A percentile compares a stretch with the other conserved stretches of the same genome.
These are phyloP conservation scores for Geopemphigus sp. DNA, from an alignment of 1,140 invertebrate genomes.

Conservation along the genomic window DNA sequence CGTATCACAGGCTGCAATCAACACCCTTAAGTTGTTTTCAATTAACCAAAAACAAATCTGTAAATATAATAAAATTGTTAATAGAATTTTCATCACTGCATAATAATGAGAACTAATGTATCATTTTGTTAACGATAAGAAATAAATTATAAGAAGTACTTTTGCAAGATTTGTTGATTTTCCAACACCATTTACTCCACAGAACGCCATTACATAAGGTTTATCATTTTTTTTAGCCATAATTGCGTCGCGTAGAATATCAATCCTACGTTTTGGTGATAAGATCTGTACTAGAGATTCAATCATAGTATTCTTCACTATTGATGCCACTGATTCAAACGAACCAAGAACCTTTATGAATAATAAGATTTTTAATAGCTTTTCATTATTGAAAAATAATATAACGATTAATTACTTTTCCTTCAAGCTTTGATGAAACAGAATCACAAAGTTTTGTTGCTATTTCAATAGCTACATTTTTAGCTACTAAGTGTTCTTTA, in stretches of 20 bases:
- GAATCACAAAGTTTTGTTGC: conserved; percentile 92
- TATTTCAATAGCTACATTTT: conserved; percentile 98
- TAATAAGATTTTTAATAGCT: not conserved
- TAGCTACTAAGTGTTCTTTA: conserved; percentile 92
- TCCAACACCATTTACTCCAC: conserved; percentile 99
- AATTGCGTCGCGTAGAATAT: conserved; percentile 94
- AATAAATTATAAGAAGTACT: conserved; percentile 55
- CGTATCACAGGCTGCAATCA: conserved; percentile 99
- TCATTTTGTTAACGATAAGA: not conserved
- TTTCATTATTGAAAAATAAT: conserved; percentile 34
- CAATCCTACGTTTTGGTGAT: conserved; percentile 89
- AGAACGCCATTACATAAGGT: conserved; percentile 97
- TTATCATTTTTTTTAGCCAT: conserved; percentile 76
- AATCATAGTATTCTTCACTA: conserved; percentile 76
- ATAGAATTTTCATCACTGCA: not conserved
- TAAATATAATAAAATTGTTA: conserved; percentile 46
- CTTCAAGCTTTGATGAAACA: conserved; percentile 87
- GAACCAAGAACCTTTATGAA: conserved; percentile 70
- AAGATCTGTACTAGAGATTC: conserved; percentile 88
- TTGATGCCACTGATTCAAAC: conserved; percentile 84
- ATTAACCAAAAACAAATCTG: conserved; percentile 98
- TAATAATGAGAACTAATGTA: not conserved
- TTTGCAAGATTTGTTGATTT: conserved; percentile 99
- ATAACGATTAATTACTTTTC: conserved; percentile 67
- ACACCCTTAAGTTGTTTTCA: conserved; percentile 92